Conservation (phyloP, 2,113 vertebrate genomes). For the Carassius carassius region DNA sequence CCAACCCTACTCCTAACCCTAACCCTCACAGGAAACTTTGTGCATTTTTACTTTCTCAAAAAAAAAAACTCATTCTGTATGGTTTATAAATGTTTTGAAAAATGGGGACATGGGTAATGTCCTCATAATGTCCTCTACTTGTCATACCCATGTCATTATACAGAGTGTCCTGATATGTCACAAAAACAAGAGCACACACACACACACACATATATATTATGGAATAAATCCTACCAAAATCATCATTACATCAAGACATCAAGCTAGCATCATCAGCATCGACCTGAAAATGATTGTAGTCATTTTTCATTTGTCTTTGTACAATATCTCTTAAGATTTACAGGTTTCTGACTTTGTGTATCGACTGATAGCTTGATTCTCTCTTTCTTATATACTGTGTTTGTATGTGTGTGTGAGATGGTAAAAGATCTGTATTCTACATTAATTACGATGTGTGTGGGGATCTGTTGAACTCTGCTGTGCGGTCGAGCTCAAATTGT, state of each 20-base stretch:
- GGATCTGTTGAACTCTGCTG: not conserved
- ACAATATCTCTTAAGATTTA: not conserved
- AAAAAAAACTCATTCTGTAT: too few species aligned
- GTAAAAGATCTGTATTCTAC: not conserved
- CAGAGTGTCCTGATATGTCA: too few species aligned
- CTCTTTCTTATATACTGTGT: not conserved
- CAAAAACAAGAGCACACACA: not conserved
- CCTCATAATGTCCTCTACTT: too few species aligned
- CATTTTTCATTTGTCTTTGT: not conserved
- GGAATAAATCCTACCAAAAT: constrained; percentile 29
- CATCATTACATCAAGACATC: constrained; percentile 8
- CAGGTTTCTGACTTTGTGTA: not conserved
- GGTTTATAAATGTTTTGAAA: too few species aligned
- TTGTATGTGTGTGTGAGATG: not conserved
- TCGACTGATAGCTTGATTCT: not conserved
- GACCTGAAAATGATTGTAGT: not conserved
- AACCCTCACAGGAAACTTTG: too few species aligned
- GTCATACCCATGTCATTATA: too few species aligned
- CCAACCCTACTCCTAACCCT: too few species aligned
- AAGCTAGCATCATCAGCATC: not conserved
- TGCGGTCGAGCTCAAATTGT: not conserved
- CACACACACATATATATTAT: constrained; percentile 3
- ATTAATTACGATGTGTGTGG: not conserved
- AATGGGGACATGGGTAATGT: too few species aligned
- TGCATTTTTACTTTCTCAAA: too few species aligned